Evolutionary conservation across 2,888 invertebrate genomes (phyloP), one percentile per base, ranked within the genome.

Genomic region (Allygus modestus): DNA sequence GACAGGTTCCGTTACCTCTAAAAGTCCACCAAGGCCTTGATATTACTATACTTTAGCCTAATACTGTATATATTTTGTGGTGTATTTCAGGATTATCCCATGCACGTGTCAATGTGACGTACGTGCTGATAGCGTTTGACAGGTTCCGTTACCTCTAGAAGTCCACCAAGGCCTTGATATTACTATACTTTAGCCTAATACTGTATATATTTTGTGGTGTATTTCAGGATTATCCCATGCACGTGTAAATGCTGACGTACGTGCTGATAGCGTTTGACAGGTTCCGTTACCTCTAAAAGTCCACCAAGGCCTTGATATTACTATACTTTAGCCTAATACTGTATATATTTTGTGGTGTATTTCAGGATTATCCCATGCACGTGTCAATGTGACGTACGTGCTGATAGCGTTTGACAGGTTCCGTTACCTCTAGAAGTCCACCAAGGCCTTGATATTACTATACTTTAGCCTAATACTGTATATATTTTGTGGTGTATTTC

Each of bases 191-290:
- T n/a, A n/a, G n/a, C n/a, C n/a, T n/a, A n/a, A n/a, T n/a, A n/a
- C n/a, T n/a, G n/a, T n/a, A n/a, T n/a, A n/a, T n/a, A n/a, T n/a
- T n/a, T n/a, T n/a, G n/a, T n/a, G n/a, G 54, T 54, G 15, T 91
- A 89, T 90, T 92, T 81, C 92, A 95, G 93, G 94, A 94, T 88
- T 93, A 94, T 87, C 95, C 95, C 0, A 90, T 94, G 82, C 94
- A 95, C 89, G 94, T 94, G 81, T 93, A 94, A 26, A 94, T 94
- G 91, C 91, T 95, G 89, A 94, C 95, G 43, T 94, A 94, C 88
- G 90, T 95, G 31, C 90, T 94, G 88, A 93, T 95, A 87, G 94
- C 94, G 28, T 93, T 93, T 90, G 95, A 95, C 90, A 91, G 95
- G 86, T 94, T 93, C 90, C 92, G 94, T 75, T 92, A 93, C 88